Evolutionary conservation across 1,140 invertebrate genomes (phyloP).

Genomic region (Papilio xuthus): DNA sequence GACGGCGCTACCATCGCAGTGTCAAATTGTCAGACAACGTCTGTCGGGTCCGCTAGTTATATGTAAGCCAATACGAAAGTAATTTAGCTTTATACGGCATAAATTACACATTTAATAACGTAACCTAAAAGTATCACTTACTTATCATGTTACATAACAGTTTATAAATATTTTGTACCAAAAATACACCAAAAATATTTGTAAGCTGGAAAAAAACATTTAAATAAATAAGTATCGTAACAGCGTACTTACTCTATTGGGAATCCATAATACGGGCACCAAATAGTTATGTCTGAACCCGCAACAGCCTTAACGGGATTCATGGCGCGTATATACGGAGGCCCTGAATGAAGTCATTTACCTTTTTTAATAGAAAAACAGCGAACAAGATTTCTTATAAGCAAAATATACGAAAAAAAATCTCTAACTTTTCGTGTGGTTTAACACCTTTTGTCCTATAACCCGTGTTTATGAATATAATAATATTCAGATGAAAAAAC

Average conservation of each 20-base stretch:
- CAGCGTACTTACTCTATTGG: constrained; percentile 84
- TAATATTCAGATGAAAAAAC: neutral
- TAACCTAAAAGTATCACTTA: neutral
- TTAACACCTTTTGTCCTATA: neutral
- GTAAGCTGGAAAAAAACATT: neutral
- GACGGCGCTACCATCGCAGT: too few relatives aligned
- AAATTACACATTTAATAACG: neutral
- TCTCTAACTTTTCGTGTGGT: neutral
- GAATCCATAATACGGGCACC: constrained; percentile 94
- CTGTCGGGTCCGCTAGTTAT: too few relatives aligned
- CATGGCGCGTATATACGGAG: constrained; percentile 90
- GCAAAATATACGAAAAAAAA: neutral
- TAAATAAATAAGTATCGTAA: constrained; percentile 30
- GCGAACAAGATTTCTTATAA: constrained; percentile 22
- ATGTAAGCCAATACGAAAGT: neutral
- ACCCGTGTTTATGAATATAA: neutral
- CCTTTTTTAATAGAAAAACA: constrained; percentile 40
- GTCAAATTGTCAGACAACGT: too few relatives aligned
- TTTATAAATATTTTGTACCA: neutral
- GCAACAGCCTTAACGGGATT: constrained; percentile 91
- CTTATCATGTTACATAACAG: neutral
- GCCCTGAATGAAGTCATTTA: constrained; percentile 82
- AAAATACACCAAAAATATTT: neutral
- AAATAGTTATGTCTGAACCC: constrained; percentile 88
- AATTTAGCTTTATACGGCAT: neutral